Conservation (phyloP, 2,888 invertebrate species). For the Neuroscelio doddi region DNA sequence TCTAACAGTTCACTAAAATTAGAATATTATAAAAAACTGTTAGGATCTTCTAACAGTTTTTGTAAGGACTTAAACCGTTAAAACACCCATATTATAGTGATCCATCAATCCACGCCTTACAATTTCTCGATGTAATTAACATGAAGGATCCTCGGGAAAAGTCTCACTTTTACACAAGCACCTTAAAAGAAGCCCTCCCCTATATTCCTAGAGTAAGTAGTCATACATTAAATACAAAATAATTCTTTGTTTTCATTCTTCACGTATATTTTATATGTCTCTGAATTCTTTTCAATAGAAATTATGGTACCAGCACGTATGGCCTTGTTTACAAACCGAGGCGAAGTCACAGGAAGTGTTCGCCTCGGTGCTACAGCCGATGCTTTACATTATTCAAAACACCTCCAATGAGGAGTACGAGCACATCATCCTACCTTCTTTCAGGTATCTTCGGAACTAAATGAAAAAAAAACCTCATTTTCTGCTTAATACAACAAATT, state of each 20-base stretch:
- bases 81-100: constrained; percentile 76
- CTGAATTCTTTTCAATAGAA: constrained; percentile 82
- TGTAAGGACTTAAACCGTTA: not conserved
- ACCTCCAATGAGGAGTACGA: constrained; percentile 86
- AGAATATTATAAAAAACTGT: not conserved
- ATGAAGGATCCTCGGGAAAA: constrained; percentile 93
- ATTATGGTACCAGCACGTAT: constrained; percentile 95
- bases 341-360: constrained; percentile 89
- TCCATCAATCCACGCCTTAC: constrained; percentile 91
- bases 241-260: too few species aligned
- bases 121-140: constrained; percentile 92
- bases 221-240: not conserved
- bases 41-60: not conserved
- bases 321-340: constrained; percentile 91
- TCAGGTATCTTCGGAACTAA: constrained; percentile 76
- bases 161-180: constrained; percentile 90
- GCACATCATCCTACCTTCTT: constrained; percentile 85
- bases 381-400: constrained; percentile 87
- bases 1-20: constrained; percentile 12
- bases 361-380: constrained; percentile 87
- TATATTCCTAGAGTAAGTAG: constrained; percentile 88
- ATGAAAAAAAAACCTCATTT: not conserved
- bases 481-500: too few species aligned
- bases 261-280: not conserved
- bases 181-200: constrained; percentile 89